Percentiles rank a stretch among this genome's conserved stretches.
phyloP scores from a whole-genome alignment of 2,113 vertebrate genomes.

The Silurus meridionalis region DNA sequence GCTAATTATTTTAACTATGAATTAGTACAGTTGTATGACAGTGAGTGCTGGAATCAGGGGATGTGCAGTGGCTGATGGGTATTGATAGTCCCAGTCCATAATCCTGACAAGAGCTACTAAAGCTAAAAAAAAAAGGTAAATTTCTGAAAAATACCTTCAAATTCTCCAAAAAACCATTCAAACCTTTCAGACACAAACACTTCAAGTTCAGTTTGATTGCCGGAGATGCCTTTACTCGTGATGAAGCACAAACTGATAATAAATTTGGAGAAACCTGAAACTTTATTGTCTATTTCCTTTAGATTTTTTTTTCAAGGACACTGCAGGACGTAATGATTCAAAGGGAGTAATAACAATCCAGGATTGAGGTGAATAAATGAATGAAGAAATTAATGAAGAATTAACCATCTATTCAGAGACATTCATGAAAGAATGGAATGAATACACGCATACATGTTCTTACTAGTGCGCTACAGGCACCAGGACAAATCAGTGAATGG shows the following conservation, averaged over 20 bases:
- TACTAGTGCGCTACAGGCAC: not conserved
- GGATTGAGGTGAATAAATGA: not conserved
- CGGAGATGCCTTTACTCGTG: not conserved
- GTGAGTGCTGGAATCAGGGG: too few relatives aligned
- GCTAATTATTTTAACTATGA: too few relatives aligned
- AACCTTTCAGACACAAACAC: not conserved
- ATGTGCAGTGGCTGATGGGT: too few relatives aligned
- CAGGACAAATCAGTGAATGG: not conserved
- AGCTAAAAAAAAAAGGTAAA: too few relatives aligned
- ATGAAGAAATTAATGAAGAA: not conserved
- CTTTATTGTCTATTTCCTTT: conserved; percentile 1
- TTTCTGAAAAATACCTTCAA: too few relatives aligned
- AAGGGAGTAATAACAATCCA: not conserved
- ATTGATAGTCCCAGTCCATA: too few relatives aligned
- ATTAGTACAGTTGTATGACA: too few relatives aligned
- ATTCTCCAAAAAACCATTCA: not conserved
- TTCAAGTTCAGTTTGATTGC: not conserved
- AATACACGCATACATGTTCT: not conserved
- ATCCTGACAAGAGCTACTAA: too few relatives aligned
- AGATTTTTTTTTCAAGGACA: not conserved
- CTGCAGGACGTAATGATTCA: conserved; percentile 6
- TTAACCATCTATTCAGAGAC: conserved; percentile 1
- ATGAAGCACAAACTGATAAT: not conserved
- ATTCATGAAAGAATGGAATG: conserved; percentile 7
- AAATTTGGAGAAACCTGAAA: not conserved